Conservation (phyloP, 2,888 invertebrate species). For the Caenorhabditis zanzibari region DNA sequence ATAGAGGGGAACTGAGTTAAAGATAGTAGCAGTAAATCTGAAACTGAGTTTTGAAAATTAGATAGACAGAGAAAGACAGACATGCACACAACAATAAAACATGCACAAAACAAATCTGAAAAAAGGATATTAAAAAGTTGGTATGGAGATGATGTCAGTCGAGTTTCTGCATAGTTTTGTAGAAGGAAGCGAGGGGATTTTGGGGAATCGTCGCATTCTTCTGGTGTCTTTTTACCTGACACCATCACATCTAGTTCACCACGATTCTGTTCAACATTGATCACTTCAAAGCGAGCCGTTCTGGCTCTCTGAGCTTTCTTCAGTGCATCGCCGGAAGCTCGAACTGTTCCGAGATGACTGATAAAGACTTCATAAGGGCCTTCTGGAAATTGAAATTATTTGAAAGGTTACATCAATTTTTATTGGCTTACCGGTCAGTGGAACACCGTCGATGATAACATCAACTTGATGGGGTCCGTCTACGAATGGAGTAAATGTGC, state of each 20-base stretch:
- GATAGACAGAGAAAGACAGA: slow-evolving; percentile 7
- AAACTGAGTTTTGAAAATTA: slow-evolving; percentile 59
- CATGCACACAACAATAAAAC: slow-evolving; percentile 40
- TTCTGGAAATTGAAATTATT: slow-evolving; percentile 72
- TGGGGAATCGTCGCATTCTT: slow-evolving; percentile 15
- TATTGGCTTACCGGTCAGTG: slow-evolving; percentile 84
- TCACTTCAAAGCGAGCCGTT: slow-evolving; percentile 83
- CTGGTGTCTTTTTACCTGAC: slow-evolving; percentile 77
- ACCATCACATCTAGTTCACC: slow-evolving; percentile 83
- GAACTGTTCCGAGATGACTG: slow-evolving; percentile 76
- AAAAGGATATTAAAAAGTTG: slow-evolving; percentile 16
- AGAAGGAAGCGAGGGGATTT: slow-evolving; percentile 38
- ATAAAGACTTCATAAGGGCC: slow-evolving; percentile 82
- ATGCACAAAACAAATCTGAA: slow-evolving; percentile 71
- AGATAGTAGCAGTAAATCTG: slow-evolving; percentile 47
- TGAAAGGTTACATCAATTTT: neutral
- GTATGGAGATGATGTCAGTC: slow-evolving; percentile 2
- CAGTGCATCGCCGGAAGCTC: slow-evolving; percentile 82
- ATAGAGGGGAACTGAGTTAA: slow-evolving; percentile 61
- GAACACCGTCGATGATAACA: slow-evolving; percentile 92
- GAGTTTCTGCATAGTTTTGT: slow-evolving; percentile 22
- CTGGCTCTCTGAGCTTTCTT: slow-evolving; percentile 78
- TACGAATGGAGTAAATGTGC: slow-evolving; percentile 89
- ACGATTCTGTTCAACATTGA: slow-evolving; percentile 76
- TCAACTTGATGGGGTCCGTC: slow-evolving; percentile 93